Evolutionary conservation across 2,888 invertebrate genomes (phyloP), one percentile per base, ranked within the genome.

Genomic region (Plagiodera versicolora): DNA sequence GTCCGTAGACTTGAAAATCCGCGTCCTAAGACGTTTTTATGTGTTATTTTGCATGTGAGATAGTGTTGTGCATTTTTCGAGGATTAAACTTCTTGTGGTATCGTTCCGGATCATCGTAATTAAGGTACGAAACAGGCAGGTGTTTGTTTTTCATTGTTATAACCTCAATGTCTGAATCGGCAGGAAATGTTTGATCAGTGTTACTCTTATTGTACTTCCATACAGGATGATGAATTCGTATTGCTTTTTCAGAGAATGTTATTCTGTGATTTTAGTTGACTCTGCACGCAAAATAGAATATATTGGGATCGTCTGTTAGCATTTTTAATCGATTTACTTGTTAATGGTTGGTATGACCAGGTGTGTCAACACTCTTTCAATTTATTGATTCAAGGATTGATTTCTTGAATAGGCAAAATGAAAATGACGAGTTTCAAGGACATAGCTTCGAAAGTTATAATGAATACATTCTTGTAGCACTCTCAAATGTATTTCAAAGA

Each of bases 81-180:
- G 50, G 45, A 32, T 48, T 58, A 54, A 50, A 16, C 50, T 49
- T 58, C 58, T 46, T 54, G 48, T 44, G 20, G 24, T 44, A 20
- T 16, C 14, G 53, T 17, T 11, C 11, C 44, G 48, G 24, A 56
- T 39, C 39, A 11, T 39, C 39, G 1, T 14, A 52, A 52, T 30
- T 30, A 56, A 61, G 61, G 61, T 61, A 39, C 35, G 57, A 24
- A 28, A 17, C 16, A 39, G 14, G 14, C 45, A 44, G 17, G 18
- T 51, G 28, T 44, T 53, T 53, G 24, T 53, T 17, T 18, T 44
- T 49, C 48, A 47, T 58, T 58, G 56, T 52, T 50, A 46, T 61
- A 61, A 61, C 61, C 61, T 61, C 61, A 61, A 61, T 58, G 47
- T 44, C 11, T 20, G 20, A 39, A 6, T 14, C 44, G 16, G 30